Base-by-base conservation (phyloP, 2,888 invertebrate species). In the Mythimna lalbum region DNA sequence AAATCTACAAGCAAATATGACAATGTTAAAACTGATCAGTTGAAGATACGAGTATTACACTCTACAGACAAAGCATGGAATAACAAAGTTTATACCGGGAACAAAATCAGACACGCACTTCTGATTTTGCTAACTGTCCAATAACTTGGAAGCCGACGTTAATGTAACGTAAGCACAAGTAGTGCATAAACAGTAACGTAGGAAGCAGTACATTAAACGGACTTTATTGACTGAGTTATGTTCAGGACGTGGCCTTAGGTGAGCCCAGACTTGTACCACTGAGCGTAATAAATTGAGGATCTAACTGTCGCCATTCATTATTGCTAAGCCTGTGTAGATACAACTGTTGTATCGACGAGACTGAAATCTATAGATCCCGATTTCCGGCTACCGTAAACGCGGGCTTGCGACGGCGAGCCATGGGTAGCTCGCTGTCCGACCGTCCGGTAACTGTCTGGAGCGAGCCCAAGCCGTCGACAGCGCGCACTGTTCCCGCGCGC, bases 231-330 rank as follows among this genome's bases (percentile, higher is more conserved):
- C 62, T 65, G 78, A 78, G 43, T 53, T 75, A 78, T 67, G 57
- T 50, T 27, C 49, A 47, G 66, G 59, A 69, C 77, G 53, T 65
- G 64, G 53, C 64, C 62, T 65, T 27, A 75, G 60, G 65, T 66
- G 55, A 63, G 69, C 62, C 33, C 9, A 10, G 39, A 53, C 52
- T 74, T 60, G 56, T 63, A 61, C 43, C 19, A 72, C 43, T 59
- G 53, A 63, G 50, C 59, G 77, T 43, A 63, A 78, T 78, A 77
- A 69, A 69, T 65, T 62, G 62, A 47, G 62, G 78, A 74, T 78
- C 74, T 63, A 69, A 66, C 53, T 69, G 74, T 73, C 73, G n/a
- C 69, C 55, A 78, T 74, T 47, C 3, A 69, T 78, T 77, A 73
- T 65, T 43, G 31, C 21, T 49, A 62, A 68, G 56, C 69, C 63